Evolutionary conservation across 2,797 vertebrate genomes (phyloP).

Genomic region (Arnoldichthys spilopterus): DNA sequence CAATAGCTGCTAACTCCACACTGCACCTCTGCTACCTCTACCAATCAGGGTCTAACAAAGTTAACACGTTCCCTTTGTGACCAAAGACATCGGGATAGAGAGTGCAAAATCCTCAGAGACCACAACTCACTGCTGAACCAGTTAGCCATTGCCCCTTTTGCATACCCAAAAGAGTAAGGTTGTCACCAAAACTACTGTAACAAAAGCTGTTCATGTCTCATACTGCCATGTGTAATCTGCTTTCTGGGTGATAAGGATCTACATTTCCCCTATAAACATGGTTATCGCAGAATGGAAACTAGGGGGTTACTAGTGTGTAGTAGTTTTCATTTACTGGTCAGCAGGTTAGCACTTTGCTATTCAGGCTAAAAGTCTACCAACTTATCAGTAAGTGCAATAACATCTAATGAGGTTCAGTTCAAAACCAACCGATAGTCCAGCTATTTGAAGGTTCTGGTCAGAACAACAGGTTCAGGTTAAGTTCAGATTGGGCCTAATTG

Average conservation of each 20-base stretch:
- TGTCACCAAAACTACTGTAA: background rate
- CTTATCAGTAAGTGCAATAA: background rate
- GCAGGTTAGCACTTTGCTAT: background rate
- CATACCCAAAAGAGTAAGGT: background rate
- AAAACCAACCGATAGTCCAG: background rate
- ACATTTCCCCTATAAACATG: background rate
- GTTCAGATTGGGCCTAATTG: background rate
- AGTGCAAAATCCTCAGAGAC: constrained; percentile 9
- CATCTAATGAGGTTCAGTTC: background rate
- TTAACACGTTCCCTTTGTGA: constrained; percentile 42
- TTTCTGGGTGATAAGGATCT: background rate
- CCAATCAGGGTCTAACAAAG: constrained; percentile 28
- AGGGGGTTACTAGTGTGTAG: background rate
- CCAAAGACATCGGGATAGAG: constrained; percentile 27
- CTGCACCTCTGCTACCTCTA: constrained; percentile 49
- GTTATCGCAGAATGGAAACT: background rate
- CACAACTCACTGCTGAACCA: constrained; percentile 8
- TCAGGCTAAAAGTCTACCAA: background rate
- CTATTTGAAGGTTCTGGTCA: background rate
- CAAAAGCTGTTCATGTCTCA: constrained; percentile 10
- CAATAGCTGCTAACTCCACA: constrained; percentile 50
- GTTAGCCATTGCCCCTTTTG: background rate
- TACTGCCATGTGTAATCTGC: constrained; percentile 4
- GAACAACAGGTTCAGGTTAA: background rate
- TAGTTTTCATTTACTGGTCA: background rate